phyloP scores from a whole-genome alignment of 2,113 vertebrate species.

The Aspiorhynchus laticeps region DNA sequence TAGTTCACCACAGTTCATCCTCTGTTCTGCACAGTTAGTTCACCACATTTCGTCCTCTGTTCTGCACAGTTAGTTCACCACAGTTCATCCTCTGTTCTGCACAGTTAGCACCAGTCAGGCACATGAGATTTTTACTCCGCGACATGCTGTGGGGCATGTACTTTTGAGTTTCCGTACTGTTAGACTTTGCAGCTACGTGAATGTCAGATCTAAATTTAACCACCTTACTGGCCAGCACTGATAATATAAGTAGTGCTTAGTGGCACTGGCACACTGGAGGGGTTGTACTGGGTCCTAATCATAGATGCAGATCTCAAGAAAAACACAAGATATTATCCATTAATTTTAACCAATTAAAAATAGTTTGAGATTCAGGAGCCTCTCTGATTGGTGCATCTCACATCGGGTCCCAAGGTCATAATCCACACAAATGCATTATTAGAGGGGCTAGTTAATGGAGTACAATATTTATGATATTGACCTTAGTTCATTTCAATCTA shows the following conservation, averaged over 20 bases:
- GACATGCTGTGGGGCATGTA: constrained; percentile 12
- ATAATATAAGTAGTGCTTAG: constrained; percentile 44
- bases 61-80: background rate
- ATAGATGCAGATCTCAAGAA: background rate
- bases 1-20: background rate
- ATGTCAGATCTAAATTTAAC: constrained; percentile 52
- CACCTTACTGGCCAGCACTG: background rate
- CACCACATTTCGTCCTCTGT: background rate
- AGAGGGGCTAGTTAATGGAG: no score
- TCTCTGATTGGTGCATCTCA: background rate
- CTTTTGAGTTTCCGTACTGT: constrained; percentile 3
- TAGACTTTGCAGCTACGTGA: constrained; percentile 1
- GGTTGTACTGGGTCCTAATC: constrained; percentile 21
- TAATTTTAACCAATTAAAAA: background rate
- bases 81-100: background rate
- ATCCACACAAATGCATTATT: background rate
- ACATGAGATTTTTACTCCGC: background rate
- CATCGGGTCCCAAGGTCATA: background rate
- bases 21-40: background rate
- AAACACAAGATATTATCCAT: background rate
- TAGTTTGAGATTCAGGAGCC: background rate
- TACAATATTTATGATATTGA: no score
- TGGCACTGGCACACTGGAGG: constrained; percentile 10
- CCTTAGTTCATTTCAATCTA: no score
- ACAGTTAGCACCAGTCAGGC: background rate